phyloP scores from a whole-genome alignment of 2,113 vertebrate genomes.

The Tor tambroides region DNA sequence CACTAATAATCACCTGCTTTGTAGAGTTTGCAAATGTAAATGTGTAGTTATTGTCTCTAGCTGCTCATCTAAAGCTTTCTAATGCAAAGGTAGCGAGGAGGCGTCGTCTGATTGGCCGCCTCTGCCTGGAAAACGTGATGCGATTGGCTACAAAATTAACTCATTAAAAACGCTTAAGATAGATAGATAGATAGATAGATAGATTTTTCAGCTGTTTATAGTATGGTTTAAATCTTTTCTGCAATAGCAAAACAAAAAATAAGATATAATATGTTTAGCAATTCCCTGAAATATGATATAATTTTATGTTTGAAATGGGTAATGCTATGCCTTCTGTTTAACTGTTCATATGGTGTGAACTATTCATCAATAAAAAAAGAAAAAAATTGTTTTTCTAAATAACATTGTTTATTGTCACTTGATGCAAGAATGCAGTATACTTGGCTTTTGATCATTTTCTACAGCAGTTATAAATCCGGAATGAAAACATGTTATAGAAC shows the following conservation, averaged over 20 bases:
- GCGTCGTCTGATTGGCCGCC: slow-evolving; percentile 13
- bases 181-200: too few relatives aligned
- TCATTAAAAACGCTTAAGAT: background rate
- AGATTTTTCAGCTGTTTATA: too few relatives aligned
- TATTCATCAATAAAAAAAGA: background rate
- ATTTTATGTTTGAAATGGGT: background rate
- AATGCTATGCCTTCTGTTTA: background rate
- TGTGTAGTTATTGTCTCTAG: background rate
- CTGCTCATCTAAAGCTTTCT: background rate
- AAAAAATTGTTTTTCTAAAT: background rate
- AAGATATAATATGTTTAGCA: background rate
- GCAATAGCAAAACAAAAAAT: background rate
- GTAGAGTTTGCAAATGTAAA: background rate
- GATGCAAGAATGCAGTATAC: background rate
- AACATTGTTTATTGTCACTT: background rate
- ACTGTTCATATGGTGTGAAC: background rate
- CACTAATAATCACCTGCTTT: background rate
- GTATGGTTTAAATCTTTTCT: background rate
- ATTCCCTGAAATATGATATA: background rate
- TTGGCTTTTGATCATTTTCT: background rate
- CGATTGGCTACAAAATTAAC: slow-evolving; percentile 5
- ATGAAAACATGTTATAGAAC: slow-evolving; percentile 13
- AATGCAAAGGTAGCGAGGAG: background rate
- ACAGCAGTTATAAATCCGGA: background rate
- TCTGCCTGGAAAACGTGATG: background rate